phyloP scores from a whole-genome alignment of 2,797 vertebrate species.

The Perodicticus potto region DNA sequence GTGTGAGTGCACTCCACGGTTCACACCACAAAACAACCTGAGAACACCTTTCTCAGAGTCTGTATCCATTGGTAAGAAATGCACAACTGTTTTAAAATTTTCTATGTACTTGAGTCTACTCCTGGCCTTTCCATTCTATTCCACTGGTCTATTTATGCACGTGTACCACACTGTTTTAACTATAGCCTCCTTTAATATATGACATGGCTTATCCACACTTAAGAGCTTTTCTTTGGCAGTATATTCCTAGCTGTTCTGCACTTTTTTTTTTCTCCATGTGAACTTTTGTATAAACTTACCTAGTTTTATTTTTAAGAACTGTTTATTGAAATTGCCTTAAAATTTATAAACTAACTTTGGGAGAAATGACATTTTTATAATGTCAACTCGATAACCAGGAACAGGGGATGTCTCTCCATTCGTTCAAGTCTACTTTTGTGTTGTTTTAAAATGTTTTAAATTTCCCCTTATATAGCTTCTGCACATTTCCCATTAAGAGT shows the following conservation, averaged over 20 bases:
- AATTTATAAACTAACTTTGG: background rate
- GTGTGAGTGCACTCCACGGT: background rate
- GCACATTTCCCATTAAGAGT: background rate
- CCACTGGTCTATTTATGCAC: background rate
- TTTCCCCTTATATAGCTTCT: background rate
- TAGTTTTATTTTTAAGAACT: background rate
- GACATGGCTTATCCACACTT: background rate
- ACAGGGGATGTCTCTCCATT: background rate
- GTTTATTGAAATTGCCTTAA: background rate
- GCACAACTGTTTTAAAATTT: background rate
- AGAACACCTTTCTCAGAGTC: background rate
- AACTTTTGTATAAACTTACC: background rate
- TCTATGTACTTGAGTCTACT: background rate
- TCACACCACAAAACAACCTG: background rate
- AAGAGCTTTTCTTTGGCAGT: background rate
- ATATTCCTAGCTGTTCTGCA: background rate
- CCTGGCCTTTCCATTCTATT: background rate
- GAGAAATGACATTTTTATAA: background rate
- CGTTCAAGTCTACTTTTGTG: background rate
- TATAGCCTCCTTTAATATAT: background rate
- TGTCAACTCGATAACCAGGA: background rate
- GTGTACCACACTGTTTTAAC: background rate
- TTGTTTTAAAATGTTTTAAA: background rate
- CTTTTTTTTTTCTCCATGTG: background rate
- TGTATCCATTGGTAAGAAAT: background rate